These are phyloP conservation scores for Xyliphius kryptos DNA, from an alignment of 2,113 vertebrate species.

Conservation along the genomic window DNA sequence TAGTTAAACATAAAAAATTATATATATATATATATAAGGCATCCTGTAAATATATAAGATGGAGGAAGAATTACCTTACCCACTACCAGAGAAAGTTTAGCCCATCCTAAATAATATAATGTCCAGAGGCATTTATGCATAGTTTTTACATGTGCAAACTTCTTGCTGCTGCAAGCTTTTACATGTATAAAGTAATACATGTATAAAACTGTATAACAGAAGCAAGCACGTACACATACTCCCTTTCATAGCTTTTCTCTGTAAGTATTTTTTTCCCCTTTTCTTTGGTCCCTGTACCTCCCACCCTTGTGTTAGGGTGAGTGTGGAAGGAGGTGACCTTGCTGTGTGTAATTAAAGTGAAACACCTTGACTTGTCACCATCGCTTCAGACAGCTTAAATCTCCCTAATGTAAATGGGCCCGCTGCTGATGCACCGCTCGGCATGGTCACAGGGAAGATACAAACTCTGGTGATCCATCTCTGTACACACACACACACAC, in stretches of 20 bases:
- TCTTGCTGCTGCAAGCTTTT: background rate
- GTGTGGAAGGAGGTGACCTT: constrained; percentile 68
- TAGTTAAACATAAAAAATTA: no score
- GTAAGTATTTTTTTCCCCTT: constrained; percentile 34
- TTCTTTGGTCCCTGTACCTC: constrained; percentile 41
- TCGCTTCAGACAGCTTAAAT: constrained; percentile 75
- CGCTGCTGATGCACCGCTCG: constrained; percentile 60
- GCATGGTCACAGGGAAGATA: constrained; percentile 67
- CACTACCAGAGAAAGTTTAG: no score
- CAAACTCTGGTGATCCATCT: constrained; percentile 69
- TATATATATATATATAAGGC: no score
- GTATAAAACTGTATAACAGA: background rate
- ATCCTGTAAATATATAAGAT: no score
- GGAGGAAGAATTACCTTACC: no score
- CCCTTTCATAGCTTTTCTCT: constrained; percentile 3
- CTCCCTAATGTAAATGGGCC: constrained; percentile 75
- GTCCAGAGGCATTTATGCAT: no score
- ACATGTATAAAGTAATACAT: background rate
- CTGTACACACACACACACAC: constrained; percentile 48
- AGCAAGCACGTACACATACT: background rate
- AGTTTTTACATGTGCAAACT: no score
- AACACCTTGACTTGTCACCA: constrained; percentile 78
- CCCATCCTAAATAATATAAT: no score
- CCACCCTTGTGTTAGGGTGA: constrained; percentile 48
- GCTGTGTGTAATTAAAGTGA: constrained; percentile 75